Evolutionary conservation across 2,888 invertebrate species (phyloP).

Genomic region (Penaeus monodon): DNA sequence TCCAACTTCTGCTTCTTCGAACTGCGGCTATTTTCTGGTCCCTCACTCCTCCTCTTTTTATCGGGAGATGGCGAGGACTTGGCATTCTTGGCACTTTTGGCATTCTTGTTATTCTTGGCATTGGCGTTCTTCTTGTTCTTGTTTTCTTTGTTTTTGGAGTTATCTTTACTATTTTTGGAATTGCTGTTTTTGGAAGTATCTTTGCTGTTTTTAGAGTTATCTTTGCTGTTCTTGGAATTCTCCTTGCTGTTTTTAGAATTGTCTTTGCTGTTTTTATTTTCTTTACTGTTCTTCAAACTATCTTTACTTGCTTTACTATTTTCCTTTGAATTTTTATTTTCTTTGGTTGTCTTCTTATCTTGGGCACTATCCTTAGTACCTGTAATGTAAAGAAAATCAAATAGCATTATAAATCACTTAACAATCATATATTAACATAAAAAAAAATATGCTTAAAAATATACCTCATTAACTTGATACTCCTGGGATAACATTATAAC

Average conservation of each 20-base stretch:
- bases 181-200: background rate
- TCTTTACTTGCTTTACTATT: constrained; percentile 13
- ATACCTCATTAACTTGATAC: background rate
- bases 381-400: background rate
- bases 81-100: no score
- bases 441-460: background rate
- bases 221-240: background rate
- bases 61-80: background rate
- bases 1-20: constrained; percentile 41
- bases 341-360: constrained; percentile 38
- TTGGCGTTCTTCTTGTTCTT: constrained; percentile 4
- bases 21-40: background rate
- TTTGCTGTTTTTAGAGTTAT: constrained; percentile 12
- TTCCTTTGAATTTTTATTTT: constrained; percentile 29
- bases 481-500: background rate
- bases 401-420: background rate
- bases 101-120: background rate
- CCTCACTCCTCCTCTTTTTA: constrained; percentile 38
- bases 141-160: background rate
- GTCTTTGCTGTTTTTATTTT: constrained; percentile 9
- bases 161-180: background rate
- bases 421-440: background rate
- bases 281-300: background rate
- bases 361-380: constrained; percentile 25
- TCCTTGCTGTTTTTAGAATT: background rate